Evolutionary conservation across 2,888 invertebrate genomes (phyloP).

Genomic region (Eueremaeus valkanovi): DNA sequence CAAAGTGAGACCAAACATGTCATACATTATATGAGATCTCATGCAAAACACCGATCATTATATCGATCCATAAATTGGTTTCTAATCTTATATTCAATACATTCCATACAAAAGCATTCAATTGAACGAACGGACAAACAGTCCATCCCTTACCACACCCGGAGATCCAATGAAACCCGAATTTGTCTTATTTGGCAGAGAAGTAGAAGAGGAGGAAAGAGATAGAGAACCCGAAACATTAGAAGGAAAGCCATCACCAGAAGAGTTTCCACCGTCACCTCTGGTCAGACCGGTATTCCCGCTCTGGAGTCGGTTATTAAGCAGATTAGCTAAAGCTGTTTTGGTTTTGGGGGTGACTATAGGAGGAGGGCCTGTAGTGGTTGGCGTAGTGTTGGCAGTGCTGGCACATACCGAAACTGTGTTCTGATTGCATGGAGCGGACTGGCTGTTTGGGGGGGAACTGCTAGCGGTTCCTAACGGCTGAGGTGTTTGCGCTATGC

Average conservation of each 20-base stretch:
- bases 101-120: not conserved
- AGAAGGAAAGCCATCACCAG: slow-evolving; percentile 45
- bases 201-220: slow-evolving; percentile 34
- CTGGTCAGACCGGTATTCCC: slow-evolving; percentile 36
- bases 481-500: slow-evolving; percentile 23
- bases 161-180: slow-evolving; percentile 38
- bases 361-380: slow-evolving; percentile 40
- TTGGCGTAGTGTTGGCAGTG: slow-evolving; percentile 43
- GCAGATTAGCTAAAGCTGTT: slow-evolving; percentile 90
- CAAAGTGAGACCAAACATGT: not conserved
- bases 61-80: too few species aligned
- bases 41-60: too few species aligned
- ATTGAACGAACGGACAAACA: not conserved
- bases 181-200: slow-evolving; percentile 33
- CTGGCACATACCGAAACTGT: slow-evolving; percentile 19
- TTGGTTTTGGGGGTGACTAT: slow-evolving; percentile 81
- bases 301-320: slow-evolving; percentile 68
- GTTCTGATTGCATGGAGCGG: slow-evolving; percentile 27
- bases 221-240: slow-evolving; percentile 38
- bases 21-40: not conserved
- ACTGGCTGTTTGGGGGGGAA: slow-evolving; percentile 42
- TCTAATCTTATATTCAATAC: too few species aligned
- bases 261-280: slow-evolving; percentile 38
- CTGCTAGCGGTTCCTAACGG: slow-evolving; percentile 46
- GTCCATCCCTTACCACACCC: slow-evolving; percentile 40